Conservation (phyloP, 1,140 invertebrate species). For the Scaptodrosophila lebanonensis region DNA sequence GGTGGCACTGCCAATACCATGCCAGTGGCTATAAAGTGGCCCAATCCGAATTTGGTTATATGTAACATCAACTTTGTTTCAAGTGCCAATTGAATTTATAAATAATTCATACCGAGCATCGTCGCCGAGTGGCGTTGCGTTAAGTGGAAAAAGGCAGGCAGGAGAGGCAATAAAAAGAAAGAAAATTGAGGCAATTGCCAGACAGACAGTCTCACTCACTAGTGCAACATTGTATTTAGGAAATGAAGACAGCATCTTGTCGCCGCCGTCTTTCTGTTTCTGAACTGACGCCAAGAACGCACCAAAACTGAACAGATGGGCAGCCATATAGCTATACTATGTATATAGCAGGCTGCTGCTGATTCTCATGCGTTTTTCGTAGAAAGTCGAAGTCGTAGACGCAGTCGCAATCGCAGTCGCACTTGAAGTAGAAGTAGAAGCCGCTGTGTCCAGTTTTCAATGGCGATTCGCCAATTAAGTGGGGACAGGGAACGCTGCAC, state of each 20-base stretch:
- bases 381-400: too few relatives aligned
- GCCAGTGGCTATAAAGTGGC: conserved; percentile 21
- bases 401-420: too few relatives aligned
- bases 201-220: too few relatives aligned
- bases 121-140: neutral
- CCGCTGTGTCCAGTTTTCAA: too few relatives aligned
- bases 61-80: conserved; percentile 71
- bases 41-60: conserved; percentile 66
- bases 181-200: too few relatives aligned
- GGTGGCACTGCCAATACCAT: conserved; percentile 15
- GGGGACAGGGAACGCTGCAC: too few relatives aligned
- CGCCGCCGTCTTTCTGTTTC: conserved; percentile 8
- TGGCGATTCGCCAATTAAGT: too few relatives aligned
- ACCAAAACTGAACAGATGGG: conserved; percentile 20
- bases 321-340: too few relatives aligned
- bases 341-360: too few relatives aligned
- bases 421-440: too few relatives aligned
- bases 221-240: conserved; percentile 57
- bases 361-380: conserved; percentile 34
- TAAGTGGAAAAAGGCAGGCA: too few relatives aligned
- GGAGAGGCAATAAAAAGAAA: neutral
- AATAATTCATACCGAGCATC: conserved; percentile 62
- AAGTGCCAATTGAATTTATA: conserved; percentile 63
- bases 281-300: too few relatives aligned
- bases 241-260: conserved; percentile 68